Evolutionary conservation across 2,113 vertebrate species (phyloP).

Genomic region (Tupaia chinensis): DNA sequence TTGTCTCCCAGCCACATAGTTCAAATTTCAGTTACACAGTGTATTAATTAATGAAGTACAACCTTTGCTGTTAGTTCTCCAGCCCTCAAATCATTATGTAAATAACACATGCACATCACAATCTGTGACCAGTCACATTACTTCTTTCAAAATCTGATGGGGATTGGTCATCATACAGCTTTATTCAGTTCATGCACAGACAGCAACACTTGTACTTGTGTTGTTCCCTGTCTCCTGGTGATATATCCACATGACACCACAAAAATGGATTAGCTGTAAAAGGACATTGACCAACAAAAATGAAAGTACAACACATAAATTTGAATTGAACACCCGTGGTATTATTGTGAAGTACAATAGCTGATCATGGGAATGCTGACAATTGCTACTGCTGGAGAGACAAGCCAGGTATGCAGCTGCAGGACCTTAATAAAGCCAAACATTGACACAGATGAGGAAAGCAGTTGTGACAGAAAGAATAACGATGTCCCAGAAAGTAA

Average conservation of each 20-base stretch:
- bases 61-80: not conserved
- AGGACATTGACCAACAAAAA: not conserved
- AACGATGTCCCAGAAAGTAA: slow-evolving; percentile 2
- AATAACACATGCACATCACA: not conserved
- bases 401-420: not conserved
- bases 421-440: not conserved
- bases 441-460: not conserved
- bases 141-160: not conserved
- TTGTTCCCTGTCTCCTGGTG: not conserved
- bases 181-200: not conserved
- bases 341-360: not conserved
- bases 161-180: not conserved
- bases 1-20: not conserved
- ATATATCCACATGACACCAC: not conserved
- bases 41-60: not conserved
- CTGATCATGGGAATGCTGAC: not conserved
- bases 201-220: not conserved
- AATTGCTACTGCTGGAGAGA: not conserved
- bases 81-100: not conserved
- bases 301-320: not conserved
- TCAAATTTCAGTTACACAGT: not conserved
- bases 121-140: not conserved
- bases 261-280: not conserved
- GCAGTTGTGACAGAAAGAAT: not conserved
- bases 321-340: not conserved